phyloP scores from a whole-genome alignment of 2,113 vertebrate genomes.

The Gobio gobio region DNA sequence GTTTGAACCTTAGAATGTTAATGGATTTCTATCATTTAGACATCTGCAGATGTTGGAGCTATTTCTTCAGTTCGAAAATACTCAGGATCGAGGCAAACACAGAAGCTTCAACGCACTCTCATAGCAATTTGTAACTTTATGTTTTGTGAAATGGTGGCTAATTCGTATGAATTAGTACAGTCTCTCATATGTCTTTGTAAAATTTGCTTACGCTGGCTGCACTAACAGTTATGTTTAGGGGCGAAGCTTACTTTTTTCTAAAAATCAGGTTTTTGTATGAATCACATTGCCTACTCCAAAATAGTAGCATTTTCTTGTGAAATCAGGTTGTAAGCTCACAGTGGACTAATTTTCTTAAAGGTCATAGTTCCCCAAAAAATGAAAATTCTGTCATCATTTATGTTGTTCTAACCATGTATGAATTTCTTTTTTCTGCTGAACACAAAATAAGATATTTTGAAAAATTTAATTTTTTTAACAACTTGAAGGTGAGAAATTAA shows the following conservation, averaged over 20 bases:
- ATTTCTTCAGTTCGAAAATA: constrained; percentile 19
- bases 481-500: not conserved
- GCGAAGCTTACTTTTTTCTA: not conserved
- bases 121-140: not conserved
- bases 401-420: no score
- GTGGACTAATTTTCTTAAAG: not conserved
- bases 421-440: no score
- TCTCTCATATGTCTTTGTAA: not conserved
- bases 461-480: no score
- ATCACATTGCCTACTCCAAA: not conserved
- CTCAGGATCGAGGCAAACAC: not conserved
- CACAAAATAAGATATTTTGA: no score
- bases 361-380: no score
- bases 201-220: not conserved
- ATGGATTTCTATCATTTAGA: not conserved
- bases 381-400: no score
- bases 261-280: not conserved
- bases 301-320: not conserved
- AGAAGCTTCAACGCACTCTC: not conserved
- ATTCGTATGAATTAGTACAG: not conserved
- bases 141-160: not conserved
- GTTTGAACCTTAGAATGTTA: not conserved
- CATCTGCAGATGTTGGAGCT: not conserved
- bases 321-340: not conserved
- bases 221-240: no score